Percentiles rank a stretch among this genome's conserved stretches.
Evolutionary conservation across 2,888 invertebrate genomes (phyloP).

Genomic region (Microplitis deprimator): DNA sequence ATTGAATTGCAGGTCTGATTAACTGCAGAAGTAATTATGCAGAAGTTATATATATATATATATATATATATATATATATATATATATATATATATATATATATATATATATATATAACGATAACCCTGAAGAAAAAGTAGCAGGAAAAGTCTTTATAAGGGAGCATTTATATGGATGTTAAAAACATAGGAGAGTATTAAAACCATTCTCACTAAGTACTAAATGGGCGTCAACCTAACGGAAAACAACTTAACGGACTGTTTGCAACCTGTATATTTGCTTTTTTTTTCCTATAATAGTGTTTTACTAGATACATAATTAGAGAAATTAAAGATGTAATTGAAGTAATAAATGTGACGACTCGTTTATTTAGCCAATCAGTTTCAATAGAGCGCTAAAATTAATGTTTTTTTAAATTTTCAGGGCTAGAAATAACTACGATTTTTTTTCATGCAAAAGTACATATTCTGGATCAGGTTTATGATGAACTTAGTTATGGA

Average conservation of each 20-base stretch:
- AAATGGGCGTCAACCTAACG: slow-evolving; percentile 34
- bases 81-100: no score
- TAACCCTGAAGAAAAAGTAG: not conserved
- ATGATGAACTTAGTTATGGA: no score
- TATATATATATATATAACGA: not conserved
- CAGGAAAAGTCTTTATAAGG: slow-evolving; percentile 10
- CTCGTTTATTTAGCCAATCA: not conserved
- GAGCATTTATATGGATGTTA: slow-evolving; percentile 11
- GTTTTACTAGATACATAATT: not conserved
- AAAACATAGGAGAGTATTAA: slow-evolving; percentile 12
- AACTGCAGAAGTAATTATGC: no score
- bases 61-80: no score
- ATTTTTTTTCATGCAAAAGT: no score
- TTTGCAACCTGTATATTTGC: slow-evolving; percentile 14
- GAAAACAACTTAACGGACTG: slow-evolving; percentile 37
- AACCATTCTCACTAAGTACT: slow-evolving; percentile 29
- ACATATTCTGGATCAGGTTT: no score
- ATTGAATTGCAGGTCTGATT: no score
- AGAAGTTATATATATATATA: not conserved
- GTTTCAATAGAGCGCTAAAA: not conserved
- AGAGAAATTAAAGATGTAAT: not conserved
- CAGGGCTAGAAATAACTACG: no score
- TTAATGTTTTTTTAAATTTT: no score
- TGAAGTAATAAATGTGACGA: not conserved
- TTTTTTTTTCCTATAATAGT: not conserved